Evolutionary conservation across 2,797 vertebrate species (phyloP).

Genomic region (Luscinia megarhynchos): DNA sequence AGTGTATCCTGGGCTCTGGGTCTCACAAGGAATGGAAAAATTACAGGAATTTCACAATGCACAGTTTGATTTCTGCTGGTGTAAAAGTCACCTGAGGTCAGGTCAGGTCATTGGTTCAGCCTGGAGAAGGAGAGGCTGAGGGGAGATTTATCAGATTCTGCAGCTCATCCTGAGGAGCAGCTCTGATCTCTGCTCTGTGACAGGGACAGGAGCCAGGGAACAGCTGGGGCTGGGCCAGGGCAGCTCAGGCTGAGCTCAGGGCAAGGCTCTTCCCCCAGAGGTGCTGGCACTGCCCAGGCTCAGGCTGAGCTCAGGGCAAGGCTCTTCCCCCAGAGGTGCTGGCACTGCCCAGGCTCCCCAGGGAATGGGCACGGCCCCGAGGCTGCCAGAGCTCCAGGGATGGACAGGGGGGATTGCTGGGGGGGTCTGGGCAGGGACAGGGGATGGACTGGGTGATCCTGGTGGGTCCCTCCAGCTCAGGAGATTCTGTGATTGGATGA

Average conservation of each 20-base stretch:
- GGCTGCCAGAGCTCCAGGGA: background rate
- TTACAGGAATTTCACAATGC: background rate
- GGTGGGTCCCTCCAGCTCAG: background rate
- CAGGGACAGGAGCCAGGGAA: background rate
- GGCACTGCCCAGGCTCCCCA: background rate
- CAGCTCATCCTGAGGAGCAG: background rate
- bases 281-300: background rate
- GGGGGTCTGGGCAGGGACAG: background rate
- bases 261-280: too few species aligned
- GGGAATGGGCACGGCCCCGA: background rate
- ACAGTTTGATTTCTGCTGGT: background rate
- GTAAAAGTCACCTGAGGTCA: background rate
- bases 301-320: background rate
- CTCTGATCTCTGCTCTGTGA: rapidly evolving
- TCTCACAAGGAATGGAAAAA: background rate
- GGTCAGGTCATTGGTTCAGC: background rate
- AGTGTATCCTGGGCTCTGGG: background rate
- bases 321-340: background rate
- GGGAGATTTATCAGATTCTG: background rate
- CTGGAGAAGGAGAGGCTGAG: background rate
- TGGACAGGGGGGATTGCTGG: background rate
- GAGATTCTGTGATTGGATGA: background rate
- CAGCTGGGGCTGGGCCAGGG: background rate
- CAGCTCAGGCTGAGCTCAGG: background rate
- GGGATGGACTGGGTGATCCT: rapidly evolving